Evolutionary conservation across 2,888 invertebrate genomes (phyloP).

Genomic region (Drosophila nigricruria): DNA sequence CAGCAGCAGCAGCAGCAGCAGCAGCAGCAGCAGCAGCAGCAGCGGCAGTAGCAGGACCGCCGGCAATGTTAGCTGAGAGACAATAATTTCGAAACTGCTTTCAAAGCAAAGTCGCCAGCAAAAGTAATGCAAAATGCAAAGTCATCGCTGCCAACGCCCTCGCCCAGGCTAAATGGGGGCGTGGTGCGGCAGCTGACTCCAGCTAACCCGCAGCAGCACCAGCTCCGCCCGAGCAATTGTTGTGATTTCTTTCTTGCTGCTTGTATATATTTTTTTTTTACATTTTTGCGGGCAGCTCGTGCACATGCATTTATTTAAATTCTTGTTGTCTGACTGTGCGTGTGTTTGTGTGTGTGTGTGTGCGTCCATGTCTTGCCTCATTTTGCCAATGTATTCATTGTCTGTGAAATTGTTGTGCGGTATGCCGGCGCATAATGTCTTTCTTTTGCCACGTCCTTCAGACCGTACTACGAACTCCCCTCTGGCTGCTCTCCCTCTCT

Average conservation of each 20-base stretch:
- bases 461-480: slow-evolving; percentile 7
- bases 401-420: slow-evolving; percentile 80
- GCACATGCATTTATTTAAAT: slow-evolving; percentile 82
- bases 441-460: slow-evolving; percentile 60
- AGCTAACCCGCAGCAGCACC: slow-evolving; percentile 3
- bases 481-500: slow-evolving; percentile 15
- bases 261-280: slow-evolving; percentile 25
- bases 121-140: slow-evolving; percentile 81
- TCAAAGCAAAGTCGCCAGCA: slow-evolving; percentile 68
- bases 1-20: background rate
- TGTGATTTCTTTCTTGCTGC: slow-evolving; percentile 63
- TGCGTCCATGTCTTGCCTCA: slow-evolving; percentile 54
- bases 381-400: slow-evolving; percentile 79
- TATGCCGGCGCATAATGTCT: slow-evolving; percentile 78
- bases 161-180: slow-evolving; percentile 43
- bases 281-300: slow-evolving; percentile 62
- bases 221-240: slow-evolving; percentile 65
- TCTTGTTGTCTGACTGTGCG: slow-evolving; percentile 49
- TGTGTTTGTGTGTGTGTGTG: slow-evolving; percentile 14
- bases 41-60: slow-evolving; percentile 17
- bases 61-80: slow-evolving; percentile 46
- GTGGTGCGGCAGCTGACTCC: slow-evolving; percentile 42
- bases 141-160: slow-evolving; percentile 60
- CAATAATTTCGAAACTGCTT: slow-evolving; percentile 79
- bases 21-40: background rate